Evolutionary conservation across 2,113 vertebrate species (phyloP), one percentile per base, ranked within the genome.

Genomic region (Cathartes aura): DNA sequence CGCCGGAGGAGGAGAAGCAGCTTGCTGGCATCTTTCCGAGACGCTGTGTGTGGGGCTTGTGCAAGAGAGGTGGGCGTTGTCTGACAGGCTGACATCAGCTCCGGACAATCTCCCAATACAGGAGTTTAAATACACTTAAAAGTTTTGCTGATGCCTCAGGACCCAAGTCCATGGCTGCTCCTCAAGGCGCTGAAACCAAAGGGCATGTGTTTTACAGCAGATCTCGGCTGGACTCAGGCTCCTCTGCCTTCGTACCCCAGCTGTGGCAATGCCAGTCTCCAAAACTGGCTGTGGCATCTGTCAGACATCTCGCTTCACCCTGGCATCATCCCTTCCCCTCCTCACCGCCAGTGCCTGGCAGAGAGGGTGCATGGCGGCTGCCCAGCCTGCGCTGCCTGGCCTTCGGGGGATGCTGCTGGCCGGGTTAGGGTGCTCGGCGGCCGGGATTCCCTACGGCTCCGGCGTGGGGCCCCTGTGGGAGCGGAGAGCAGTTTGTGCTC

Each of bases 311-410:
- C 3, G 0, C 26, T n/a, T 62, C 47, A 16, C n/a, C 26, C 45
- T 8, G 42, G 58, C 34, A n/a, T 36, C 52, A 17, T 3, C 45
- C 17, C 24, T 24, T 38, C 36, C 7, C 42, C 26, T 82, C 34
- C 62, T 21, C 70, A 15, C 4, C 30, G 5, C 13, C 29, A 10
- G 52, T 8, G 6, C 26, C 43, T 27, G 67, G n/a, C 42, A 42
- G 50, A 7, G 11, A 14, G 67, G 29, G 27, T 16, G 24, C 26
- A 5, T 0, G 1, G 14, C 3, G 3, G 12, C 47, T 66, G n/a
- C 23, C 20, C 50, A 14, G 26, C 36, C 23, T 4, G 10, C 3
- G 1, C 38, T 22, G 48, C 47, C 18, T 12, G 36, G 9, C 27
- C 22, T 22, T 20, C 0, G 4, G 27, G n/a, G 23, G 63, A 23